Evolutionary conservation across 2,797 vertebrate genomes (phyloP).

Genomic region (Sebastes reedi): DNA sequence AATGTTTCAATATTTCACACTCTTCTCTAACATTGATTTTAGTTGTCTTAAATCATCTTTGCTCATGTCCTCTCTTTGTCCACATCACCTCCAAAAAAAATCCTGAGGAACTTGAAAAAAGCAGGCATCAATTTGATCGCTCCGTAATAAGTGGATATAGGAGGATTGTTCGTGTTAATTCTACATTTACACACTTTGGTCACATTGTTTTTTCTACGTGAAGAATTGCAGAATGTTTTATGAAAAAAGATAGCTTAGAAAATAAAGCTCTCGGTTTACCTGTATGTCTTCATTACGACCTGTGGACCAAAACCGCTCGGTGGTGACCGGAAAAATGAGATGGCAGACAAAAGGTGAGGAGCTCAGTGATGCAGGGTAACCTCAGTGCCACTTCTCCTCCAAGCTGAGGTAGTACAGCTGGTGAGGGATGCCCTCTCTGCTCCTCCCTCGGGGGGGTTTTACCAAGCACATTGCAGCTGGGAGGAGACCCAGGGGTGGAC

Average conservation of each 20-base stretch:
- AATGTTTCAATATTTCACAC: conserved; percentile 14
- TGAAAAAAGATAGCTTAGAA: not conserved
- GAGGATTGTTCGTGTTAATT: not conserved
- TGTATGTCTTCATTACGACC: not conserved
- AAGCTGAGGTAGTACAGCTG: conserved; percentile 40
- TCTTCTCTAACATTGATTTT: not conserved
- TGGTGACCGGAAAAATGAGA: conserved; percentile 9
- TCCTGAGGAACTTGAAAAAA: not conserved
- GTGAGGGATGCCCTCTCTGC: conserved; percentile 28
- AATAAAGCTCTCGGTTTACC: not conserved
- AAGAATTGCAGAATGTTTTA: not conserved
- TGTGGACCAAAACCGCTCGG: not conserved
- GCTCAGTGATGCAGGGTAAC: conserved; percentile 17
- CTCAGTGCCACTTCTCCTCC: conserved; percentile 7
- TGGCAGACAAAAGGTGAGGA: not conserved
- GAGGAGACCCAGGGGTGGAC: conserved; percentile 4
- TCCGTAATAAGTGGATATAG: not conserved
- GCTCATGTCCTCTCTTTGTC: not conserved
- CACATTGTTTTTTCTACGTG: not conserved
- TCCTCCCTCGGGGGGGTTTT: conserved; percentile 45
- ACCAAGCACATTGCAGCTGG: conserved; percentile 5
- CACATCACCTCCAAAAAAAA: not conserved
- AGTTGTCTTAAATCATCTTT: conserved; percentile 22
- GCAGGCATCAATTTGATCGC: not conserved
- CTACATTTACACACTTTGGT: not conserved